These are phyloP conservation scores for Forbesichthys agassizii DNA, from an alignment of 2,113 vertebrate genomes.

Conservation along the genomic window DNA sequence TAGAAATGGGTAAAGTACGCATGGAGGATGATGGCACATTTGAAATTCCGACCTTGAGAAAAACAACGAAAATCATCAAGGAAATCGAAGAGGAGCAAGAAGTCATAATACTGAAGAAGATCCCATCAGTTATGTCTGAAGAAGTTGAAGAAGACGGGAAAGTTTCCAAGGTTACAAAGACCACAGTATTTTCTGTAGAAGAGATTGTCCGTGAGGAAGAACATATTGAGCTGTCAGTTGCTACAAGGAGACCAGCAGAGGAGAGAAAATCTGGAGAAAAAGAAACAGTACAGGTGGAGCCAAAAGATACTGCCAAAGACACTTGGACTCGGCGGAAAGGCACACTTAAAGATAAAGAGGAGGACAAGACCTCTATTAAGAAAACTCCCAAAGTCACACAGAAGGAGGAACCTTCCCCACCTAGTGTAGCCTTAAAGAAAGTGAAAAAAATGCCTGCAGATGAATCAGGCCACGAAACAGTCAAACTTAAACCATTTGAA, in stretches of 20 bases:
- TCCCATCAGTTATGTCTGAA: slow-evolving; percentile 63
- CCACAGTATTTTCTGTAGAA: slow-evolving; percentile 43
- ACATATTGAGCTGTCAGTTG: slow-evolving; percentile 43
- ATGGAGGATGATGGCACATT: slow-evolving; percentile 73
- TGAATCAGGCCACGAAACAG: slow-evolving; percentile 63
- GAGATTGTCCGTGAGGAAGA: slow-evolving; percentile 71
- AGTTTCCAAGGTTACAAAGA: slow-evolving; percentile 55
- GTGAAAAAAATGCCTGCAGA: slow-evolving; percentile 68
- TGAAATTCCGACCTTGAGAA: slow-evolving; percentile 75
- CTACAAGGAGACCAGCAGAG: slow-evolving; percentile 48
- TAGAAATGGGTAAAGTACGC: slow-evolving; percentile 74
- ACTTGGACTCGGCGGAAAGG: slow-evolving; percentile 56
- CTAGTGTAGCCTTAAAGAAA: slow-evolving; percentile 61
- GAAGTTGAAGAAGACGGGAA: slow-evolving; percentile 59
- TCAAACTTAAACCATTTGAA: slow-evolving; percentile 77
- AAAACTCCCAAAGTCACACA: slow-evolving; percentile 58
- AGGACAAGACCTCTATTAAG: slow-evolving; percentile 59
- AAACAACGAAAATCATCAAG: slow-evolving; percentile 62
- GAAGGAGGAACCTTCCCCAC: slow-evolving; percentile 50
- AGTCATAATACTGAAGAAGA: slow-evolving; percentile 71
- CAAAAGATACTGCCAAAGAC: slow-evolving; percentile 46
- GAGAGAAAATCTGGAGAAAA: slow-evolving; percentile 54
- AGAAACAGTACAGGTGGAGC: slow-evolving; percentile 39
- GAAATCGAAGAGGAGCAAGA: slow-evolving; percentile 68
- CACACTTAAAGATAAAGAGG: slow-evolving; percentile 47